A percentile compares a stretch with the other conserved stretches of the same genome.
Conservation (phyloP, 2,888 invertebrate species). For the Eremobia ochroleuca region DNA sequence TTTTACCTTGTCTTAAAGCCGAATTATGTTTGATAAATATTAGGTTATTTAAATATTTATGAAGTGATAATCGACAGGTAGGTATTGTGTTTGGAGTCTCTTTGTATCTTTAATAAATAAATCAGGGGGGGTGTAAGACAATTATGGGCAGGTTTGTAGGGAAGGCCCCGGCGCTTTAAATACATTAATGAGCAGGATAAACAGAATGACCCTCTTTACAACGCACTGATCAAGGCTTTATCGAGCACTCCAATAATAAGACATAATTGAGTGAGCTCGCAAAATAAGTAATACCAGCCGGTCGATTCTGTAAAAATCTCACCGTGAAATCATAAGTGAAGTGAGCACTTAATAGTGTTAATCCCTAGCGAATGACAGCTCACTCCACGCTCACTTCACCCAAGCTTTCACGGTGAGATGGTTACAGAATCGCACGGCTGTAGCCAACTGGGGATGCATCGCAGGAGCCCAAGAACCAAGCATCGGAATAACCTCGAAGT, state of each 20-base stretch:
- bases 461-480: no score
- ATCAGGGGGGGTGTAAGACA: background rate
- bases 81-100: background rate
- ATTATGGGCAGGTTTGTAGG: background rate
- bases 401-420: no score
- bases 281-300: no score
- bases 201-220: background rate
- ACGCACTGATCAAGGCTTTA: background rate
- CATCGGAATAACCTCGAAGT: background rate
- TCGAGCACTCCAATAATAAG: no score
- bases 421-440: no score
- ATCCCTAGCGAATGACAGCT: no score
- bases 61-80: background rate
- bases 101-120: background rate
- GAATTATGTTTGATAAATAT: slow-evolving; percentile 8
- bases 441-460: no score
- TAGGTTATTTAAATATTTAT: background rate
- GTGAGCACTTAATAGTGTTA: no score
- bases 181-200: background rate
- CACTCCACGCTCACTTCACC: no score
- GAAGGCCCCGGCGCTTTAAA: background rate
- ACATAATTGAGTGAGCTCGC: no score
- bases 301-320: no score
- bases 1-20: background rate
- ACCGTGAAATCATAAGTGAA: no score